These are phyloP conservation scores for Leptopilina drosophilae DNA, from an alignment of 2,888 invertebrate species.

Conservation along the genomic window DNA sequence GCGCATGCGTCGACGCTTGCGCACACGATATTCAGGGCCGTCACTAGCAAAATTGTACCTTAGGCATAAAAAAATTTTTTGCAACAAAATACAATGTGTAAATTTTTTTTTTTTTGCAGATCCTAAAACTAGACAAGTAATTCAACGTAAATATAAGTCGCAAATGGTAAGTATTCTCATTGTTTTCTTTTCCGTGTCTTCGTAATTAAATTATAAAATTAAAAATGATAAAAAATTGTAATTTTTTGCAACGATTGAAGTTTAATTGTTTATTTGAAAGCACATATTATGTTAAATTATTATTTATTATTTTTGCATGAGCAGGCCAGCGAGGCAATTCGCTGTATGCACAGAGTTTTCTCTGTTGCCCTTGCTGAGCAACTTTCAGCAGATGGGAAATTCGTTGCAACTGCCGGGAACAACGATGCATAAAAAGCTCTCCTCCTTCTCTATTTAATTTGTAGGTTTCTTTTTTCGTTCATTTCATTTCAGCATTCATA, in stretches of 20 bases:
- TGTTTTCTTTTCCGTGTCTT: too few species aligned
- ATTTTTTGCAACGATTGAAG: constrained; percentile 41
- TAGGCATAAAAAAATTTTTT: too few species aligned
- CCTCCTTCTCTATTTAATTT: constrained; percentile 58
- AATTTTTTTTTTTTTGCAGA: constrained; percentile 84
- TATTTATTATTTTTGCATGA: constrained; percentile 62
- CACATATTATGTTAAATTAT: constrained; percentile 36
- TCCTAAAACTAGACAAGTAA: constrained; percentile 97
- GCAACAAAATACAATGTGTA: background rate
- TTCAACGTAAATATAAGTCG: constrained; percentile 98
- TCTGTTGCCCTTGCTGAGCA: constrained; percentile 83
- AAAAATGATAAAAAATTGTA: background rate
- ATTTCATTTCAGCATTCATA: constrained; percentile 20
- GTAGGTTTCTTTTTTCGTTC: constrained; percentile 64
- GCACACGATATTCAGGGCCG: too few species aligned
- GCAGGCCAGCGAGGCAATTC: constrained; percentile 87
- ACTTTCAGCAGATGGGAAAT: constrained; percentile 69
- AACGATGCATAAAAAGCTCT: constrained; percentile 63
- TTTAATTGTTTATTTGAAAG: constrained; percentile 47
- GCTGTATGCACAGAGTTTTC: constrained; percentile 88
- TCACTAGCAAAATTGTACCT: too few species aligned
- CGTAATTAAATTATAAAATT: background rate
- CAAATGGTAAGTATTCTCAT: constrained; percentile 89
- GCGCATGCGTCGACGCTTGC: too few species aligned
- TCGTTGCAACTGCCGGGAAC: constrained; percentile 61